Conservation (phyloP, 2,797 vertebrate species). For the Coccyzus lansbergi region DNA sequence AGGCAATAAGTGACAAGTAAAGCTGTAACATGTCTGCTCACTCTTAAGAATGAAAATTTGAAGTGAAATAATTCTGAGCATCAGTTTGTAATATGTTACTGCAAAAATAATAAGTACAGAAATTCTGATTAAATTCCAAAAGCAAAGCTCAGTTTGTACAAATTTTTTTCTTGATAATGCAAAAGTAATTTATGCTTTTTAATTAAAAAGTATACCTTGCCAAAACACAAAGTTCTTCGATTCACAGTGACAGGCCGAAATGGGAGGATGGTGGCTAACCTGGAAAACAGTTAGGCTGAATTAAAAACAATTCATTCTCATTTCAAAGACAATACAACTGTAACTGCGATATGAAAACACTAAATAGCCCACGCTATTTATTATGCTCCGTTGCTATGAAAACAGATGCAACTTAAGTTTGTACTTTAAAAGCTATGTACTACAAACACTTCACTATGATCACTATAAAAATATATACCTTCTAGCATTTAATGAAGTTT, state of each 20-base stretch:
- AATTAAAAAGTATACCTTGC: slow-evolving; percentile 88
- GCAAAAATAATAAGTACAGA: not conserved
- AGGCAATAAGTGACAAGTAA: not conserved
- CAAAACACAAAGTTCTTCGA: slow-evolving; percentile 99
- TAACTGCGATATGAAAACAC: not conserved
- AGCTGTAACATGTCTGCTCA: not conserved
- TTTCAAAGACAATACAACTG: not conserved
- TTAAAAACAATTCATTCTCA: slow-evolving; percentile 1
- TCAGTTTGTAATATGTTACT: not conserved
- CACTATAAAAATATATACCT: not conserved
- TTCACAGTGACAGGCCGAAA: slow-evolving; percentile 99
- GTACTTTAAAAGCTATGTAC: not conserved
- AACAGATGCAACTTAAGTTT: not conserved
- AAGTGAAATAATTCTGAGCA: not conserved
- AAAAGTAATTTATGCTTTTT: slow-evolving; percentile 31
- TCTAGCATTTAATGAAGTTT: not conserved
- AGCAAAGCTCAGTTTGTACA: not conserved
- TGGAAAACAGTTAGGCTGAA: slow-evolving; percentile 69
- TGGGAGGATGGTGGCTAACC: slow-evolving; percentile 99
- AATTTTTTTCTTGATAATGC: not conserved
- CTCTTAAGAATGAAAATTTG: not conserved
- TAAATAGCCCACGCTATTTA: not conserved
- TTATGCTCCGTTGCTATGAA: not conserved
- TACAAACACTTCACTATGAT: not conserved
- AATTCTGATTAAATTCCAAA: not conserved